Base-by-base conservation (phyloP, 2,797 vertebrate genomes). In the Semaprochilodus insignis region DNA sequence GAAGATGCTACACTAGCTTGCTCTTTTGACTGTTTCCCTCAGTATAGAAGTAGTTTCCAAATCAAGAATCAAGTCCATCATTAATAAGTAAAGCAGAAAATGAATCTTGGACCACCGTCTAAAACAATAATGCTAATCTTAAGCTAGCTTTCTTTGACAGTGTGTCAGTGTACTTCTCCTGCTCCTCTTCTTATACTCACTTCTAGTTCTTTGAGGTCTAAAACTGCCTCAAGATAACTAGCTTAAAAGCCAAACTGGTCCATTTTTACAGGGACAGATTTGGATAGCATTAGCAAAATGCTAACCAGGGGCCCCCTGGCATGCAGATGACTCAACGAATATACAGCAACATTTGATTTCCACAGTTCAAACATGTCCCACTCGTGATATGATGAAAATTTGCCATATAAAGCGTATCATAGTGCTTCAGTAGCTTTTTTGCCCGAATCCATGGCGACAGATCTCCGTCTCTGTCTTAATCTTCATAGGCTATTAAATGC, bases 341-440 rank as follows among this genome's bases (percentile, higher is more conserved):
- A 31, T 3, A 44, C 2, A 48, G 36, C 13, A 11, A 40, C 66
- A 44, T 69, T 69, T 44, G 19, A 40, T 34, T 67, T 21, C 48
- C 48, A 16, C 23, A 16, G 10, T n/a, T 27, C 16, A 40, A 31
- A 25, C 40, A 27, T 15, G 51, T 60, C 21, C 0, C 52, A 31
- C 44, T 48, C 10, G 10, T 54, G 70, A 85, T 78, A 69, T 74
- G 40, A 74, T 25, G 16, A 25, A 25, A 48, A 62, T 19, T 10
- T 36, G 69, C 40, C 23, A 16, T 1, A 36, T 66, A 36, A 66
- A 66, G 16, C 31, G 0, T 16, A 4, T 27, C 4, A 66, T 66
- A 65, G 62, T 7, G 16, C 2, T 36, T 57, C 19, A 25, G 15
- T 55, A 1, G 14, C 15, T 55, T 19, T 71, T 54, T 15, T 15